phyloP scores from a whole-genome alignment of 2,797 vertebrate species.

The Menidia menidia region DNA sequence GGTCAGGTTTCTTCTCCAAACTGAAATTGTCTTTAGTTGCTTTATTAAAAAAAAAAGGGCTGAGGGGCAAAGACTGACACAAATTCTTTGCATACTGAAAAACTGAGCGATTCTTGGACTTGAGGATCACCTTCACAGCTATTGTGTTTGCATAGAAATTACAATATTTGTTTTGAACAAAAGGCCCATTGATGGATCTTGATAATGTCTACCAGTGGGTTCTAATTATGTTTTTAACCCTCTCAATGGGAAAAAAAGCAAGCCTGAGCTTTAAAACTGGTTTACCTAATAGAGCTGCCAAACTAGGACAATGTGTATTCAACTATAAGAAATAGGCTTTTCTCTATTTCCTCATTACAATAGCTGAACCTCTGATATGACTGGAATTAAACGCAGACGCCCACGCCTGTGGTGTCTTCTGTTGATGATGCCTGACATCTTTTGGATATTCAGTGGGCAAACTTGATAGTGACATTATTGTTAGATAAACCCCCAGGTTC shows the following conservation, averaged over 20 bases:
- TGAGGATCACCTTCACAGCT: neutral
- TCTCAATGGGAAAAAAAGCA: conserved; percentile 12
- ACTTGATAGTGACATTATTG: conserved; percentile 41
- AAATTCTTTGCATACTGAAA: conserved; percentile 11
- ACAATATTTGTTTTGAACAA: neutral
- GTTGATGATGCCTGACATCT: conserved; percentile 16
- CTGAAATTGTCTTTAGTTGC: conserved; percentile 34
- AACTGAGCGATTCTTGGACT: neutral
- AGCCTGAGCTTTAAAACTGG: conserved; percentile 11
- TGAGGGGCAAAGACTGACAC: conserved; percentile 37
- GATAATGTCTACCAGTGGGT: neutral
- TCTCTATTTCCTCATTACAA: conserved; percentile 32
- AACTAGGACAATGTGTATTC: conserved; percentile 28
- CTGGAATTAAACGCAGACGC: conserved; percentile 26
- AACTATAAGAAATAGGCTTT: conserved; percentile 27
- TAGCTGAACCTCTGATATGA: conserved; percentile 9
- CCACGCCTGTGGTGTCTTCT: conserved; percentile 46
- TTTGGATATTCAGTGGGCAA: conserved; percentile 19
- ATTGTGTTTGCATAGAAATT: neutral
- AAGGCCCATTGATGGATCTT: neutral
- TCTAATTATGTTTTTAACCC: conserved; percentile 23
- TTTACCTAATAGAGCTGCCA: conserved; percentile 37
- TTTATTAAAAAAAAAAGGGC: conserved; percentile 13
- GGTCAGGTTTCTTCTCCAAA: conserved; percentile 60
- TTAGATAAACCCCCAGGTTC: conserved; percentile 31